Conservation (phyloP, 1,140 invertebrate species). For the Macrosteles quadrilineatus region DNA sequence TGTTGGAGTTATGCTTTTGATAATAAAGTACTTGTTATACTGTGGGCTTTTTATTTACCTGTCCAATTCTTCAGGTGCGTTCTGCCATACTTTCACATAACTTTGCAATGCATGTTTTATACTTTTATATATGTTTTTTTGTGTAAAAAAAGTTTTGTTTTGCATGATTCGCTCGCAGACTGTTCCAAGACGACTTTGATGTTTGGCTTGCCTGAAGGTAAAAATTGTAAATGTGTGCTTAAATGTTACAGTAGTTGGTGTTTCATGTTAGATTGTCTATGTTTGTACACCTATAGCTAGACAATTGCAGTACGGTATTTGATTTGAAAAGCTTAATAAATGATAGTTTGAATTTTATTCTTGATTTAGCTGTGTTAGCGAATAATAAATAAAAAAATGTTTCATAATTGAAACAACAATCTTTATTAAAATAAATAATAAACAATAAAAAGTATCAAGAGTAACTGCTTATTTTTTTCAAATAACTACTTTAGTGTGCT, state of each 20-base stretch:
- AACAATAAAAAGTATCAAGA: no score
- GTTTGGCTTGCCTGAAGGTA: slow-evolving; percentile 27
- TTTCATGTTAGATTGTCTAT: no score
- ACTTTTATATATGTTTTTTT: neutral
- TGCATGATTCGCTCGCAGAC: neutral
- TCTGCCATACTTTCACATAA: neutral
- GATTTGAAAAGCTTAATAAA: no score
- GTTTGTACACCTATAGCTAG: no score
- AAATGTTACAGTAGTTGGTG: neutral
- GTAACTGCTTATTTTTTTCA: no score
- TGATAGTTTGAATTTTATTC: no score
- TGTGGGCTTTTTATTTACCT: neutral
- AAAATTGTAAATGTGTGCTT: neutral
- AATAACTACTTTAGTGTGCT: no score
- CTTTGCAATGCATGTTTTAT: neutral
- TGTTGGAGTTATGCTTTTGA: neutral
- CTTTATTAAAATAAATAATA: no score
- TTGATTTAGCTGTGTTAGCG: no score
- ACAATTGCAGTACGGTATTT: no score
- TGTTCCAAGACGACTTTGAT: neutral
- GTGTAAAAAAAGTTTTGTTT: neutral
- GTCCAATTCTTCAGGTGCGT: neutral
- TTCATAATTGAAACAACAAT: no score
- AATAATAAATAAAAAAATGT: no score
- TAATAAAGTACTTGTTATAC: slow-evolving; percentile 2